These are phyloP conservation scores for Tenodera sinensis DNA, from an alignment of 2,888 invertebrate species.

Conservation along the genomic window DNA sequence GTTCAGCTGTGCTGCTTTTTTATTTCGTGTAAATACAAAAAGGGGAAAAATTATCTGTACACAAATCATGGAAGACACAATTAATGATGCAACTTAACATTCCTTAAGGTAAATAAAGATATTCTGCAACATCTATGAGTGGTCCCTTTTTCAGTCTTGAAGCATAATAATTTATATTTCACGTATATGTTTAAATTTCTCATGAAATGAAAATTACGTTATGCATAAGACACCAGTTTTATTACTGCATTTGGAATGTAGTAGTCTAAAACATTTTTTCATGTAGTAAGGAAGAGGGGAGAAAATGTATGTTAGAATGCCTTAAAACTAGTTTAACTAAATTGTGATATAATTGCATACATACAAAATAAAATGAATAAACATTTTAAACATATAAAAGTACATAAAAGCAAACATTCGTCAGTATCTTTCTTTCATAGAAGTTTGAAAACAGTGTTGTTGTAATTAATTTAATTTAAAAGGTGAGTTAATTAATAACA, in stretches of 20 bases:
- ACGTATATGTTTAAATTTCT: neutral
- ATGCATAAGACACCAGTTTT: neutral
- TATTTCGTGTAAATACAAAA: neutral
- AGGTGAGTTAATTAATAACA: too few relatives aligned
- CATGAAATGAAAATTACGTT: neutral
- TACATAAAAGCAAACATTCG: too few relatives aligned
- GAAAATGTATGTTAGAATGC: neutral
- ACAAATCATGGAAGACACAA: neutral
- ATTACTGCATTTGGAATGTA: neutral
- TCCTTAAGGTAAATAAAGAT: neutral
- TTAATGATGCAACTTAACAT: neutral
- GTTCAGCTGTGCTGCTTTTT: neutral
- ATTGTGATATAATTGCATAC: too few relatives aligned
- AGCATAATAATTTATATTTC: neutral
- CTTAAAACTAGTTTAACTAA: neutral
- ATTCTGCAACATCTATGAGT: neutral
- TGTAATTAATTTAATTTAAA: too few relatives aligned
- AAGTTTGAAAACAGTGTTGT: too few relatives aligned
- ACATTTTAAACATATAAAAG: too few relatives aligned
- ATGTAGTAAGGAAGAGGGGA: neutral
- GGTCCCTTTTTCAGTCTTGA: neutral
- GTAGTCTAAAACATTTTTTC: neutral
- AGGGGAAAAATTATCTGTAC: neutral
- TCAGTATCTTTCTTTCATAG: too few relatives aligned
- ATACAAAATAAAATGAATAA: too few relatives aligned